A percentile compares a stretch with the other conserved stretches of the same genome.
phyloP scores from a whole-genome alignment of 2,113 vertebrate genomes.

The Lepus timidus region DNA sequence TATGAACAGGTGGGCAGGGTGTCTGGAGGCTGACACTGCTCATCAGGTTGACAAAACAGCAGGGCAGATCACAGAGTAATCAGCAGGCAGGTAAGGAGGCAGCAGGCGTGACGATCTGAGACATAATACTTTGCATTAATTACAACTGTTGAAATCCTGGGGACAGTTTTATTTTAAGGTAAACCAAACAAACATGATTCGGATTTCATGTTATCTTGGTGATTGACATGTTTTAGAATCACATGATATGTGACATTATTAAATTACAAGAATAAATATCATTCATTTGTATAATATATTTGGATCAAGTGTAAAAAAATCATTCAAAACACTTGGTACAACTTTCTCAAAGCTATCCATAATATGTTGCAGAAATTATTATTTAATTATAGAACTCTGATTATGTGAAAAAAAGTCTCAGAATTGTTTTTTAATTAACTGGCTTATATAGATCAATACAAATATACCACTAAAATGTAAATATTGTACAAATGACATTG shows the following conservation, averaged over 20 bases:
- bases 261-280: not conserved
- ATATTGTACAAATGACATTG: not conserved
- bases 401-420: not conserved
- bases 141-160: not conserved
- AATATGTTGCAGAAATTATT: not conserved
- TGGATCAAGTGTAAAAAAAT: not conserved
- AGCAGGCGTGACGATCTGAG: not conserved
- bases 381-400: not conserved
- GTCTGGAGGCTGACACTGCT: not conserved
- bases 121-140: constrained; percentile 56
- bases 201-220: not conserved
- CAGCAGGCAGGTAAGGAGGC: constrained; percentile 52
- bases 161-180: not conserved
- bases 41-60: constrained; percentile 63
- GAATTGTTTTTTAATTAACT: not conserved
- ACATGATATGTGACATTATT: not conserved
- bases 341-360: not conserved
- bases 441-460: not conserved
- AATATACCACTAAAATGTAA: not conserved
- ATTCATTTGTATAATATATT: not conserved
- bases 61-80: constrained; percentile 44
- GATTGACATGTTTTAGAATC: not conserved
- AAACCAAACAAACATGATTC: not conserved
- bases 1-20: constrained; percentile 67
- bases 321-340: not conserved